A percentile compares a stretch with the other conserved stretches of the same genome.
Evolutionary conservation across 2,888 invertebrate genomes (phyloP).

Genomic region (Caenorhabditis sp.): DNA sequence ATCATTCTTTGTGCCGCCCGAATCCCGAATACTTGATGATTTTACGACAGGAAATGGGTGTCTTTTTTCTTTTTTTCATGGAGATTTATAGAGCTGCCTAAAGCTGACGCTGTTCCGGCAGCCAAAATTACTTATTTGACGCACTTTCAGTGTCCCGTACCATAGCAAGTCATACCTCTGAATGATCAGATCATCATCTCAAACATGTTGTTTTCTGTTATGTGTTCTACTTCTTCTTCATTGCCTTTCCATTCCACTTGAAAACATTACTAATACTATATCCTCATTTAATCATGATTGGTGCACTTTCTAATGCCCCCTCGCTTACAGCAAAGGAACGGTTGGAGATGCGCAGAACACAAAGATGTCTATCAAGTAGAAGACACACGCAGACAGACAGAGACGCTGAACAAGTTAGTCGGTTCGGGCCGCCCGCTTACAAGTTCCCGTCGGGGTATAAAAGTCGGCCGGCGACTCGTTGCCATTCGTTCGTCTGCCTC

Average conservation of each 20-base stretch:
- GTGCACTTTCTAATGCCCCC: constrained; percentile 21
- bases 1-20: background rate
- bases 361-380: constrained; percentile 7
- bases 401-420: constrained; percentile 37
- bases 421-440: constrained; percentile 2
- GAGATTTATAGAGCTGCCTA: background rate
- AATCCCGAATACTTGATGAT: background rate
- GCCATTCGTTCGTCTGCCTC: constrained; percentile 56
- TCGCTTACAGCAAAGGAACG: background rate
- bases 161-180: background rate
- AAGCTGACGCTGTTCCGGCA: no score
- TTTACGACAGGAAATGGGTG: background rate
- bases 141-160: no score
- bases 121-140: no score
- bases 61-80: background rate
- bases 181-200: constrained; percentile 6
- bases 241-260: background rate
- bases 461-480: constrained; percentile 15
- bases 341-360: background rate
- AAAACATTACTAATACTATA: constrained; percentile 7
- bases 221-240: background rate
- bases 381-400: background rate
- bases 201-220: background rate
- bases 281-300: constrained; percentile 3
- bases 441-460: constrained; percentile 36